Conservation (phyloP, 2,797 vertebrate species). For the Coregonus sp. region DNA sequence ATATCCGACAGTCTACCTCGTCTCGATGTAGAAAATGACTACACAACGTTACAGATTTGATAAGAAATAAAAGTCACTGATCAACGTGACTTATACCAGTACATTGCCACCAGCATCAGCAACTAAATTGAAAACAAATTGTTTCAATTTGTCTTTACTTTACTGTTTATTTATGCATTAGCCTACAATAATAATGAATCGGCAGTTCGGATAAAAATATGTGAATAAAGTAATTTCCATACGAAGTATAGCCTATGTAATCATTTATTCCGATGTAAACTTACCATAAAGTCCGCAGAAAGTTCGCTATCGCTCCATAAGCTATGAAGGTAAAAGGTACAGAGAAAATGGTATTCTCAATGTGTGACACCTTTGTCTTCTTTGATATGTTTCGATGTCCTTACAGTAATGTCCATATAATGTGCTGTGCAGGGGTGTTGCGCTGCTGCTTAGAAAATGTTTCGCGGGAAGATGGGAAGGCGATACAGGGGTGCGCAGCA, state of each 20-base stretch:
- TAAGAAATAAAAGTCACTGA: neutral
- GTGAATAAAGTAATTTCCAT: neutral
- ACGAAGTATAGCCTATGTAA: too few species aligned
- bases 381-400: slow-evolving; percentile 28
- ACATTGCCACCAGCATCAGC: neutral
- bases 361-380: slow-evolving; percentile 11
- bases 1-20: neutral
- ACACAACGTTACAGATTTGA: neutral
- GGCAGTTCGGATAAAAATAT: neutral
- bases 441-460: slow-evolving; percentile 36
- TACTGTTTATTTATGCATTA: neutral
- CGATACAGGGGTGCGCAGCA: slow-evolving; percentile 11
- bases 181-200: neutral
- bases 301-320: neutral
- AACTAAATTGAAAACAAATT: neutral
- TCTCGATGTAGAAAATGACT: neutral
- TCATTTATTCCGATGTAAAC: neutral
- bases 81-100: neutral
- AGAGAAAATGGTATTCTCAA: neutral
- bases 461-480: slow-evolving; percentile 34
- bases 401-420: neutral
- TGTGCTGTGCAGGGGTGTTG: slow-evolving; percentile 15
- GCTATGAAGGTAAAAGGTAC: neutral
- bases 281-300: neutral
- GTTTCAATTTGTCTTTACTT: neutral